Evolutionary conservation across 2,113 vertebrate genomes (phyloP), one percentile per base, ranked within the genome.

Genomic region (Cichladusa arquata): DNA sequence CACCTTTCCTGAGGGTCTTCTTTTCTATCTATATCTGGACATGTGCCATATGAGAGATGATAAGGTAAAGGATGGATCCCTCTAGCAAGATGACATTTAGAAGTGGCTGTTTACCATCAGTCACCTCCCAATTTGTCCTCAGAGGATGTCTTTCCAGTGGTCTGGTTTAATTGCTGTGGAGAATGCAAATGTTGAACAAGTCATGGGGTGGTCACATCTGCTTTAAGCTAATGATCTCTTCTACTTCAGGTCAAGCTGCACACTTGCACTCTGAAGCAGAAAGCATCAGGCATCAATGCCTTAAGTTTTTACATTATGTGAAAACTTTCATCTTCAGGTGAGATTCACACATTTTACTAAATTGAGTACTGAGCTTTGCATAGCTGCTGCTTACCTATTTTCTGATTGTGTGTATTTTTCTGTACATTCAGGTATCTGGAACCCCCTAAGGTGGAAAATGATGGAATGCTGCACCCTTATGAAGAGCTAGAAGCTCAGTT

Each of bases 321-420:
- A 99, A 99, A 97, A 98, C 99, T 93, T 99, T 99, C 95, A 84
- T 99, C 95, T 98, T 99, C 98, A 99, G 99, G 99, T 99, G 98
- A 94, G 97, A 26, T 50, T 87, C 56, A 47, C 31, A 25, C 18
- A 80, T 3, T 88, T 91, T 85, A 28, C 34, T 86, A 73, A 80
- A 31, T 90, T 47, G 42, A 3, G 4, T 90, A 51, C 81, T 62
- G 47, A 60, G 14, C n/a, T 66, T 90, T 80, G 28, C 51, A 13
- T 66, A 66, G 42, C 47, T 73, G 18, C 56, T 91, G 60, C 38
- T 94, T 58, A 36, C 1, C 5, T 1, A 1, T 66, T 58, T 57
- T 83, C 44, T 88, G 29, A 84, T 9, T 86, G n/a, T 51, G 28
- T 67, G 9, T 50, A 64, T 61, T 66, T 94, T 31, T 88, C 13